Evolutionary conservation across 2,113 vertebrate genomes (phyloP).

Genomic region (Ptyas mucosa): DNA sequence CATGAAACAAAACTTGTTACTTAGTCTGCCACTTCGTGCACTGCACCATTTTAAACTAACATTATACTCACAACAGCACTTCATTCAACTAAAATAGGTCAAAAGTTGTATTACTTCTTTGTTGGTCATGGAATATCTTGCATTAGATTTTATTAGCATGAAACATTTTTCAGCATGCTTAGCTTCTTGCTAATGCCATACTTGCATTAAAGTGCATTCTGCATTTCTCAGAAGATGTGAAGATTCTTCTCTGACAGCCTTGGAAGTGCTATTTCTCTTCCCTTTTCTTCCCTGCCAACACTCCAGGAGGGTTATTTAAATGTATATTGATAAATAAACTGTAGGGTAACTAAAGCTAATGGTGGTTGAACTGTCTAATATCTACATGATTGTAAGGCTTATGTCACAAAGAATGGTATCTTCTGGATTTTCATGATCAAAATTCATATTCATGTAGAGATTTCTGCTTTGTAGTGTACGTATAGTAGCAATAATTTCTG

Average conservation of each 20-base stretch:
- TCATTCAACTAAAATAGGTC: conserved; percentile 71
- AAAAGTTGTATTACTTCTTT: conserved; percentile 71
- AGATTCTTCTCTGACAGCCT: conserved; percentile 73
- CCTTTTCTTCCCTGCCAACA: conserved; percentile 26
- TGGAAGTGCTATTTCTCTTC: conserved; percentile 60
- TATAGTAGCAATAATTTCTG: conserved; percentile 83
- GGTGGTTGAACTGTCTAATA: conserved; percentile 63
- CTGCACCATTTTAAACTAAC: conserved; percentile 74
- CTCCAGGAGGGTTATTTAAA: conserved; percentile 62
- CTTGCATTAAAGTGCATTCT: conserved; percentile 69
- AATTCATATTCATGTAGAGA: conserved; percentile 73
- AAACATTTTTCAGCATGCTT: conserved; percentile 77
- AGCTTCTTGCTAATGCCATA: conserved; percentile 70
- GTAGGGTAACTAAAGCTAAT: conserved; percentile 48
- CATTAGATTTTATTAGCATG: conserved; percentile 79
- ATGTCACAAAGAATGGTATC: conserved; percentile 66
- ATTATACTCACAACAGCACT: conserved; percentile 70
- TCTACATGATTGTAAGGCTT: conserved; percentile 70
- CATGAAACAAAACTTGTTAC: conserved; percentile 40
- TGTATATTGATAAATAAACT: conserved; percentile 54
- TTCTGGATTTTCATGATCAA: conserved; percentile 75
- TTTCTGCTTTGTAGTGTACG: conserved; percentile 76
- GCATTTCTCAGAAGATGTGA: conserved; percentile 68
- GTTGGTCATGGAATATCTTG: conserved; percentile 77
- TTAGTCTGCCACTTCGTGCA: conserved; percentile 71